Evolutionary conservation across 2,797 vertebrate genomes (phyloP).

Genomic region (Bucorvus abyssinicus): DNA sequence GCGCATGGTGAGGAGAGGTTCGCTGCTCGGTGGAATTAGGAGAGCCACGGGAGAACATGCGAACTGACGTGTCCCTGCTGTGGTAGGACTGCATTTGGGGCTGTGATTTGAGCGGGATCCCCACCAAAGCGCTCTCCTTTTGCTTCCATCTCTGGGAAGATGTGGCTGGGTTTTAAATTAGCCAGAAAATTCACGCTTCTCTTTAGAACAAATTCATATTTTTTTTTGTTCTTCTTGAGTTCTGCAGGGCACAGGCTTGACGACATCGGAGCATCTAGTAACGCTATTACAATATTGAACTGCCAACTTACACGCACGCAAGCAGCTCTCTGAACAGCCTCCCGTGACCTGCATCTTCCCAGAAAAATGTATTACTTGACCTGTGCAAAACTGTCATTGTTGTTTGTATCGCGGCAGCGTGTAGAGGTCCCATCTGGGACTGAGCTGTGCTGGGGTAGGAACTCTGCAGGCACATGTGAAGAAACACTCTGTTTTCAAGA

Average conservation of each 20-base stretch:
- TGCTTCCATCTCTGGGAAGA: not conserved
- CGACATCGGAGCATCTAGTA: not conserved
- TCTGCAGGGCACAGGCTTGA: not conserved
- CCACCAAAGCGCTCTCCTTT: not conserved
- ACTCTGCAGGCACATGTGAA: constrained; percentile 1
- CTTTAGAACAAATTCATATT: not conserved
- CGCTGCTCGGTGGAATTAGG: not conserved
- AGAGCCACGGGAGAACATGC: not conserved
- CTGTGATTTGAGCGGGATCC: not conserved
- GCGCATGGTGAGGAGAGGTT: constrained; percentile 6
- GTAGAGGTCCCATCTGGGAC: constrained; percentile 2
- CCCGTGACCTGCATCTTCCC: not conserved
- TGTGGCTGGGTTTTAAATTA: constrained; percentile 13
- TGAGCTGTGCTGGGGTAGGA: not conserved
- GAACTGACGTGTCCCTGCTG: not conserved
- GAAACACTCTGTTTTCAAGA: constrained; percentile 27
- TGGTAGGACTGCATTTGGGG: not conserved
- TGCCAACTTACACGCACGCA: not conserved
- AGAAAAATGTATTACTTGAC: not conserved
- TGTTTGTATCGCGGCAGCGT: not conserved
- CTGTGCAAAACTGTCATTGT: constrained; percentile 14
- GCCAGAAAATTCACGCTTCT: not conserved
- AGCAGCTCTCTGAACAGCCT: not conserved
- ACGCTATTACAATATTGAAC: not conserved
- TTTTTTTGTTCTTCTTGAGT: not conserved